Base-by-base conservation (phyloP, 2,888 invertebrate species). In the Arge pagana region DNA sequence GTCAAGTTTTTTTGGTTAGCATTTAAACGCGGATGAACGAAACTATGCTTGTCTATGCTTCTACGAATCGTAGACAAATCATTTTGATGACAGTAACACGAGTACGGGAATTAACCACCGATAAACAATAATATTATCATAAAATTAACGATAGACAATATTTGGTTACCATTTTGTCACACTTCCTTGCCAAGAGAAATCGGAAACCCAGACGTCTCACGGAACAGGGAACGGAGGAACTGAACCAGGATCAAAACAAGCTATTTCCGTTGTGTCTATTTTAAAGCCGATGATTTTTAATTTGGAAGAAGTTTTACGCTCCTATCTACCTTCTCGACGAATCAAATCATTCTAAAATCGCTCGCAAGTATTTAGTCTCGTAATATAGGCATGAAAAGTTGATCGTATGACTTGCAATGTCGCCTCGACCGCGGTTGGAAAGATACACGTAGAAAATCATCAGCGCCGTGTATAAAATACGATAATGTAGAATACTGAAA, bases 101-200 rank as follows among this genome's bases (percentile, higher is more conserved):
- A 15, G 21, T 16, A 21, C 23, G 16, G 6, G 10, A 31, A n/a
- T 45, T 45, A 24, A 10, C 10, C 33, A 23, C 8, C 5, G 13
- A 15, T 45, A 11, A 19, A 33, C n/a, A 33, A 19, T 18, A 5
- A 16, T 33, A 33, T 33, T 45, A 11, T 10, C 13, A 18, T 33
- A 13, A 23, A 15, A 33, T 11, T 21, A 23, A 33, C 21, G 45
- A 35, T 33, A 19, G 45, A 30, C 13, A 51, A 57, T 50, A 23
- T 11, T 18, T 18, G 51, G 58, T 69, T 67, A 69, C 69, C 69
- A 69, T 69, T 55, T 58, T 62, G 60, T 55, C 56, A 53, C 59
- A 49, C 53, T 58, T 61, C 55, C 51, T 55, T 61, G 56, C 52
- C 51, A 57, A 61, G 60, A 66, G 66, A 53, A 62, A 54, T 57